Conservation (phyloP, 1,140 invertebrate species). For the Rhyacophila brunnea region DNA sequence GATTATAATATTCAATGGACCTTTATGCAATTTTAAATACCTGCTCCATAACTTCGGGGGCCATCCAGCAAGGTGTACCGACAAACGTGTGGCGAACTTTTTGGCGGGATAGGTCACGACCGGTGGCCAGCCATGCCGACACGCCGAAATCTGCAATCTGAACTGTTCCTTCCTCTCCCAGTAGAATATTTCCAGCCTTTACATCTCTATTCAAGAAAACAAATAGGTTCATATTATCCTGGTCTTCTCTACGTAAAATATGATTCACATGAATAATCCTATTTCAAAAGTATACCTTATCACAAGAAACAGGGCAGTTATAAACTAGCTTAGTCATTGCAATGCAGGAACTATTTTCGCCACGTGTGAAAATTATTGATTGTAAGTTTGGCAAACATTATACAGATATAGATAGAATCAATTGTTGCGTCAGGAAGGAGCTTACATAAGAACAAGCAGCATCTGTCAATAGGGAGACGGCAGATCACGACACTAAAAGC, state of each 20-base stretch:
- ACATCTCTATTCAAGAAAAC: conserved; percentile 70
- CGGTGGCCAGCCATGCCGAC: conserved; percentile 90
- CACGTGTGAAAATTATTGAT: no score
- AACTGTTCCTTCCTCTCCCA: conserved; percentile 96
- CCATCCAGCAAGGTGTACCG: conserved; percentile 99
- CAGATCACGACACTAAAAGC: no score
- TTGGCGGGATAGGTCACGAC: conserved; percentile 88
- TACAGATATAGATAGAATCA: no score
- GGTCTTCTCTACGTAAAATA: background rate
- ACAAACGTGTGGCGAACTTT: conserved; percentile 97
- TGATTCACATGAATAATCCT: background rate
- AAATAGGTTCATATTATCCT: background rate
- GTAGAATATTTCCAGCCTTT: conserved; percentile 96
- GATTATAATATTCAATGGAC: no score
- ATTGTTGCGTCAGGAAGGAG: no score
- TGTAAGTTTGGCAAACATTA: no score
- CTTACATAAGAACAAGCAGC: no score
- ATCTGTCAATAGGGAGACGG: no score
- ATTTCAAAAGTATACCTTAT: background rate
- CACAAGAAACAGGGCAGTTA: background rate
- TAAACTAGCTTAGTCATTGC: background rate
- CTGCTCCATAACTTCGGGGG: conserved; percentile 99
- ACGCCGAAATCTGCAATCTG: conserved; percentile 98
- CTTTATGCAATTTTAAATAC: conserved; percentile 1
- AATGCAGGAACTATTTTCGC: no score